Evolutionary conservation across 2,113 vertebrate species (phyloP).

Genomic region (Petrocephalus microphthalmus): DNA sequence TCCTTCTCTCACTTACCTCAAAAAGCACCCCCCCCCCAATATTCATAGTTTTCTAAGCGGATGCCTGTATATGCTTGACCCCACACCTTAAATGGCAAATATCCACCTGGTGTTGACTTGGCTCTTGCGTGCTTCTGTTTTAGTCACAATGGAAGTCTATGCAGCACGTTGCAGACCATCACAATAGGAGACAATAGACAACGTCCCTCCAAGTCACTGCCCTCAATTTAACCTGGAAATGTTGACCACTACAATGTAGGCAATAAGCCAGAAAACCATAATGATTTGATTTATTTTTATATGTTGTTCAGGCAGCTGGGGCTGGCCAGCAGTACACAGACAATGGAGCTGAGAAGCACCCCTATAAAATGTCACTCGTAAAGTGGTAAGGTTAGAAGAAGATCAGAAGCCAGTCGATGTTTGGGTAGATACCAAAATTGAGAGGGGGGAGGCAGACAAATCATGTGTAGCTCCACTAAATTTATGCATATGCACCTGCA

Average conservation of each 20-base stretch:
- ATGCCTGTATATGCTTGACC: neutral
- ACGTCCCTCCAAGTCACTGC: neutral
- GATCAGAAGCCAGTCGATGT: neutral
- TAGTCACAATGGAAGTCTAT: neutral
- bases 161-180: neutral
- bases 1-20: neutral
- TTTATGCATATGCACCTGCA: neutral
- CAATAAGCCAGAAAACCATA: neutral
- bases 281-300: neutral
- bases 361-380: neutral
- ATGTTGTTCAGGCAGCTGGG: neutral
- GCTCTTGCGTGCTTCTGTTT: neutral
- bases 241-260: neutral
- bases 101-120: neutral
- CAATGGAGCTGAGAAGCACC: neutral
- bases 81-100: neutral
- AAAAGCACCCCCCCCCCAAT: neutral
- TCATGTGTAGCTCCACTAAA: neutral
- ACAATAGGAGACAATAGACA: neutral
- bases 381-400: neutral
- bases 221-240: constrained; percentile 3
- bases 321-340: neutral
- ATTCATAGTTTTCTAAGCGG: neutral
- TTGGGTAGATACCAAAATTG: neutral
- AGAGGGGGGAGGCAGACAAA: neutral